Evolutionary conservation across 2,113 vertebrate species (phyloP).

Genomic region (Terrapene triunguis): DNA sequence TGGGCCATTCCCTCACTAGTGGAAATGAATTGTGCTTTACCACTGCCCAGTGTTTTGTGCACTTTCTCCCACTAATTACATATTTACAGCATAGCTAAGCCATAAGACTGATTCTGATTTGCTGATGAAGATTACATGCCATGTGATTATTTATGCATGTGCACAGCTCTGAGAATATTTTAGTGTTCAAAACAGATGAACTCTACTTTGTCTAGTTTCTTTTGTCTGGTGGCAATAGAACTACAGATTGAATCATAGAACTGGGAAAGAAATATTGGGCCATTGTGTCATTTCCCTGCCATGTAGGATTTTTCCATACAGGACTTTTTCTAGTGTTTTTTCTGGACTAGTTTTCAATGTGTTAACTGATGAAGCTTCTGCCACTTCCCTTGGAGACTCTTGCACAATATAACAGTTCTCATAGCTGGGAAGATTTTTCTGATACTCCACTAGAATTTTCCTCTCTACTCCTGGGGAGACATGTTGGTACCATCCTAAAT

Average conservation of each 20-base stretch:
- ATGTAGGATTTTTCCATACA: neutral
- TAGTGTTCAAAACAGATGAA: neutral
- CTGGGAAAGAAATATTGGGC: neutral
- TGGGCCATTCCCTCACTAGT: slow-evolving; percentile 4
- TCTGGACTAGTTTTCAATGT: neutral
- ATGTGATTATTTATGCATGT: neutral
- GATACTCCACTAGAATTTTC: neutral
- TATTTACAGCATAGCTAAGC: slow-evolving; percentile 17
- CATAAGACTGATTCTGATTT: neutral
- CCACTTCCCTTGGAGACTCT: neutral
- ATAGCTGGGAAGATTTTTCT: neutral
- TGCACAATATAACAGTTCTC: neutral
- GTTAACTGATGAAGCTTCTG: no score
- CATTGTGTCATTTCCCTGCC: neutral
- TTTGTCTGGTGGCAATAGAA: neutral
- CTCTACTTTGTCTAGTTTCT: fast-evolving
- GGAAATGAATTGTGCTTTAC: slow-evolving; percentile 58
- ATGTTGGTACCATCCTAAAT: neutral
- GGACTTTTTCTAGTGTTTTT: neutral
- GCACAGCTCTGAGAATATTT: fast-evolving
- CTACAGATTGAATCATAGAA: neutral
- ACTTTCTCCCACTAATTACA: slow-evolving; percentile 15
- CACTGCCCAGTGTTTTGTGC: slow-evolving; percentile 12
- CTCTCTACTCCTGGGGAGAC: neutral
- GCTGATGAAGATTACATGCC: neutral